Evolutionary conservation across 2,888 invertebrate species (phyloP), one percentile per base, ranked within the genome.

Genomic region (Eurois occulta): DNA sequence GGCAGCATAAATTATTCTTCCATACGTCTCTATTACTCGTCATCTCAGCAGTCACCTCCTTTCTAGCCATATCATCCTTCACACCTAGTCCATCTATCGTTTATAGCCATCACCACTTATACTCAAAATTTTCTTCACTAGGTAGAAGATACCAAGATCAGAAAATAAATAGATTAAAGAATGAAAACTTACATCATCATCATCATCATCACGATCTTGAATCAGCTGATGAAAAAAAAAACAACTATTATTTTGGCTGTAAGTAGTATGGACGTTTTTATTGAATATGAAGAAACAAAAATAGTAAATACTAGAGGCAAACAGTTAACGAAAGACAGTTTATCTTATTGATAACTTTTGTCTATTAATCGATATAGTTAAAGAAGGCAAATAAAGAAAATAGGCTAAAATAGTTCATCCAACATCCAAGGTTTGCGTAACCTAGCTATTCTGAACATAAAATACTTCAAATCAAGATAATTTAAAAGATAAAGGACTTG

Each of bases 171-270:
- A 5, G 16, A n/a, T n/a, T n/a, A 65, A 41, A 8, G 18, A 55
- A 55, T 43, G 18, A 18, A 43, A n/a, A 82, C 86, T 85, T 80
- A 85, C 86, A 38, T 58, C 43, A 13, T 80, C 72, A 0, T 73
- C 72, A 0, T 73, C 75, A 11, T 4, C 10, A 4, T 13, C 58
- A 28, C 78, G 78, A 60, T 86, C 83, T 60, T 79, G 71, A n/a
- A 76, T 13, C 28, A 76, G 43, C 83, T 85, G 48, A 52, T 32
- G 11, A 46, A 69, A 81, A 2, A 65, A 65, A 48, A 67, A 64
- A 24, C 0, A 35, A 73, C 2, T n/a, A 2, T 58, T 68, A 48
- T 41, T 48, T 48, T 48, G 18, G 4, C 18, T 5, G 11, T 78
- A 32, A 35, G 21, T 24, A 58, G 2, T 38, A 28, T 35, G 38